These are phyloP conservation scores for Equus quagga DNA, from an alignment of 2,113 vertebrate genomes.

Conservation along the genomic window DNA sequence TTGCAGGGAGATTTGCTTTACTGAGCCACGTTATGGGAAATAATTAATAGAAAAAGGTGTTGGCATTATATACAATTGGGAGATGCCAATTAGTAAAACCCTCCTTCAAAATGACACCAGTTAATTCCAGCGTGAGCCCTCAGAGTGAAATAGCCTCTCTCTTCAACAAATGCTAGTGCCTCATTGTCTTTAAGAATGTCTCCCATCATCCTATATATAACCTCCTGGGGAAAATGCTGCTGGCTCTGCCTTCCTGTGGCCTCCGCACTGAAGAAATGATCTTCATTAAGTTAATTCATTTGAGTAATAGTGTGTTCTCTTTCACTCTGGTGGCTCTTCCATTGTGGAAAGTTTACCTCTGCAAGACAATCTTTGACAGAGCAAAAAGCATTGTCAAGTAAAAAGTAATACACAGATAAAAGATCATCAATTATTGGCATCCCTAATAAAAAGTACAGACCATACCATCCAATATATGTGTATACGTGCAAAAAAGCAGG, in stretches of 20 bases:
- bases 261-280: constrained; percentile 3
- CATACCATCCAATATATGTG: neutral
- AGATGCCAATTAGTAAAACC: constrained; percentile 72
- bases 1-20: neutral
- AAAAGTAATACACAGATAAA: neutral
- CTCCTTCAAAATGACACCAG: constrained; percentile 79
- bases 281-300: constrained; percentile 51
- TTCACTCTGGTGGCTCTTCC: neutral
- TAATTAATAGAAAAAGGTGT: constrained; percentile 72
- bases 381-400: neutral
- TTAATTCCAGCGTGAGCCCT: constrained; percentile 64
- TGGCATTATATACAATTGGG: constrained; percentile 68
- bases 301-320: neutral
- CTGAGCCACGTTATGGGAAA: constrained; percentile 58
- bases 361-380: neutral
- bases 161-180: constrained; percentile 53
- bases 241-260: constrained; percentile 39
- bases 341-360: neutral
- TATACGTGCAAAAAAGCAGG: neutral
- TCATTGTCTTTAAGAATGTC: constrained; percentile 75
- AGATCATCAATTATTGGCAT: neutral
- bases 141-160: constrained; percentile 61
- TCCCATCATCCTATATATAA: constrained; percentile 45
- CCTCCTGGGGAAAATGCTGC: constrained; percentile 48
- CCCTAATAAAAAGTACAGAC: neutral